These are phyloP conservation scores for Cyrtorhinus lividipennis DNA, from an alignment of 1,140 invertebrate genomes.

Conservation along the genomic window DNA sequence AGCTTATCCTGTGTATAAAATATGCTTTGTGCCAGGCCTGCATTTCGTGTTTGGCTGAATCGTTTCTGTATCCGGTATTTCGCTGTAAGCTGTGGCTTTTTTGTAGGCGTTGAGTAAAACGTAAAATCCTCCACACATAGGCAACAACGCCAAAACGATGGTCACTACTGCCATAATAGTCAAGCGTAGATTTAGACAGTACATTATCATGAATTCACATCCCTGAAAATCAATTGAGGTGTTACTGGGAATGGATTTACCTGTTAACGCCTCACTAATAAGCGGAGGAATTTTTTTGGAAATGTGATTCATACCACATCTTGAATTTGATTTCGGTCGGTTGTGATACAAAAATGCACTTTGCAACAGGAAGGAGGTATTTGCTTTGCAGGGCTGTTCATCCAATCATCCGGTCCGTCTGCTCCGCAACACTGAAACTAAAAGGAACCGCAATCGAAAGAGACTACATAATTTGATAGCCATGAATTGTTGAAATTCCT, in stretches of 20 bases:
- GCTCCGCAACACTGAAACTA: not conserved
- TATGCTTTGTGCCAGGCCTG: no score
- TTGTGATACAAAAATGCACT: not conserved
- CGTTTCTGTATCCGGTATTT: no score
- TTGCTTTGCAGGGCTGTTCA: not conserved
- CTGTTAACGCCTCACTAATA: no score
- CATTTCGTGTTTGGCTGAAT: no score
- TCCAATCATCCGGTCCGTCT: not conserved
- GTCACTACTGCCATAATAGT: not conserved
- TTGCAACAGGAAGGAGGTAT: not conserved
- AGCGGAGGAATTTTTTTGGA: no score
- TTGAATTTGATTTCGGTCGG: not conserved
- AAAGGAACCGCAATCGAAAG: no score
- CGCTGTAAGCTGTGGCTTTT: not conserved
- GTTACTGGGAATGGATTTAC: no score
- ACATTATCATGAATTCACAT: not conserved
- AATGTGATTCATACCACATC: no score
- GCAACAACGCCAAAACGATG: not conserved
- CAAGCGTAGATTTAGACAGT: not conserved
- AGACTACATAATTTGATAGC: no score
- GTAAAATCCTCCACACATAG: not conserved
- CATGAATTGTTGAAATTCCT: no score
- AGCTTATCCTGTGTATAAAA: no score
- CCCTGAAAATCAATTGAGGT: no score
- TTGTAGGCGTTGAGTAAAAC: not conserved